These are phyloP conservation scores for Plebejus argus DNA, from an alignment of 2,888 invertebrate genomes.

Conservation along the genomic window DNA sequence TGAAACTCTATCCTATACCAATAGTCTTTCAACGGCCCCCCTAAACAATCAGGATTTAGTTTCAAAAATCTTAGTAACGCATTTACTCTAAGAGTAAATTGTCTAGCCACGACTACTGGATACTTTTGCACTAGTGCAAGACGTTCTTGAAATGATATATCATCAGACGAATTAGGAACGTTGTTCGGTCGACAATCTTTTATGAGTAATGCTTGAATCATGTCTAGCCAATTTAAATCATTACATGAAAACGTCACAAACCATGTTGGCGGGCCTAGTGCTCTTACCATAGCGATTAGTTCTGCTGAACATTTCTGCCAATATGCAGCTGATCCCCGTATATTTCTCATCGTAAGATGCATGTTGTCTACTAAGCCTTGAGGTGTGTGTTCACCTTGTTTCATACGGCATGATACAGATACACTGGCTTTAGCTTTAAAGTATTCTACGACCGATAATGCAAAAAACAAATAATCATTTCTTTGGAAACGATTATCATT, in stretches of 20 bases:
- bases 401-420: slow-evolving; percentile 14
- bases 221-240: slow-evolving; percentile 50
- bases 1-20: slow-evolving; percentile 53
- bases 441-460: not conserved
- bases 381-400: slow-evolving; percentile 1
- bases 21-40: slow-evolving; percentile 39
- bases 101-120: slow-evolving; percentile 25
- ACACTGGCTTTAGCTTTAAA: not conserved
- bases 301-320: slow-evolving; percentile 43
- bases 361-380: slow-evolving; percentile 15
- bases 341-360: slow-evolving; percentile 14
- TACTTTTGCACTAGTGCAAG: slow-evolving; percentile 8
- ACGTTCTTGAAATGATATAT: not conserved
- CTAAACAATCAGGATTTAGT: not conserved
- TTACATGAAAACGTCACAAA: slow-evolving; percentile 49
- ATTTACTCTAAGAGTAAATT: slow-evolving; percentile 27
- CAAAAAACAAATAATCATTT: not conserved
- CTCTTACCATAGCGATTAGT: slow-evolving; percentile 50
- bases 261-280: slow-evolving; percentile 51
- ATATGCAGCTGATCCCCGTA: not conserved
- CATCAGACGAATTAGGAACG: not conserved
- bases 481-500: slow-evolving; percentile 1
- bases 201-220: slow-evolving; percentile 51
- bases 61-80: not conserved
- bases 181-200: slow-evolving; percentile 41